Conservation (phyloP, 2,888 invertebrate species). For the Cosmorhoe ocellata region DNA sequence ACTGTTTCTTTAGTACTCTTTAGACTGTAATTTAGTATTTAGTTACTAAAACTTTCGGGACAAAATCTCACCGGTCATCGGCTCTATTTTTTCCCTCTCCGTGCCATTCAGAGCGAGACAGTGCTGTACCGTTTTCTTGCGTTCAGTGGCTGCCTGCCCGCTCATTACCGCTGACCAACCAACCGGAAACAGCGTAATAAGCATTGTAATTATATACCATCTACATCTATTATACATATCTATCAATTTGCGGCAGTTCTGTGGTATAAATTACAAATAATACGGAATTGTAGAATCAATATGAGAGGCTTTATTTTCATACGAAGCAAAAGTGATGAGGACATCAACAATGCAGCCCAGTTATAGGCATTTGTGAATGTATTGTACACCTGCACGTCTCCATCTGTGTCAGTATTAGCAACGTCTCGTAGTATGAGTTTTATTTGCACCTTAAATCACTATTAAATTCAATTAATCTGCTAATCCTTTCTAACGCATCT, state of each 20-base stretch:
- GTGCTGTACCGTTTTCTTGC: slow-evolving; percentile 66
- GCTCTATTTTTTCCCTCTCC: slow-evolving; percentile 47
- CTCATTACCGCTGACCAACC: slow-evolving; percentile 54
- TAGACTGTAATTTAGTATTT: too few species aligned
- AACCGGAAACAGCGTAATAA: slow-evolving; percentile 60
- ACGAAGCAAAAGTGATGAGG: not conserved
- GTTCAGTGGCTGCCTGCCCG: slow-evolving; percentile 49
- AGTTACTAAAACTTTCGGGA: slow-evolving; percentile 24
- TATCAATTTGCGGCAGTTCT: slow-evolving; percentile 21
- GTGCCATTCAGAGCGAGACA: slow-evolving; percentile 66
- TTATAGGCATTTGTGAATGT: too few species aligned
- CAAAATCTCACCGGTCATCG: slow-evolving; percentile 45
- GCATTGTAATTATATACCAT: slow-evolving; percentile 57
- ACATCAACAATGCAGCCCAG: not conserved
- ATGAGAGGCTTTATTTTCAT: slow-evolving; percentile 5
- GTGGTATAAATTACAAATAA: slow-evolving; percentile 1
- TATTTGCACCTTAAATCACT: too few species aligned
- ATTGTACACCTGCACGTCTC: too few species aligned
- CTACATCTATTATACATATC: slow-evolving; percentile 27
- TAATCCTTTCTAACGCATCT: too few species aligned
- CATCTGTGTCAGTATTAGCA: too few species aligned
- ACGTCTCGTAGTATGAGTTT: too few species aligned
- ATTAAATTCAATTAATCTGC: too few species aligned
- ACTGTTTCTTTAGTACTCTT: too few species aligned
- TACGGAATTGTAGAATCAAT: not conserved